A percentile compares a stretch with the other conserved stretches of the same genome.
phyloP scores from a whole-genome alignment of 2,888 invertebrate genomes.

The Dastarcus helophoroides region DNA sequence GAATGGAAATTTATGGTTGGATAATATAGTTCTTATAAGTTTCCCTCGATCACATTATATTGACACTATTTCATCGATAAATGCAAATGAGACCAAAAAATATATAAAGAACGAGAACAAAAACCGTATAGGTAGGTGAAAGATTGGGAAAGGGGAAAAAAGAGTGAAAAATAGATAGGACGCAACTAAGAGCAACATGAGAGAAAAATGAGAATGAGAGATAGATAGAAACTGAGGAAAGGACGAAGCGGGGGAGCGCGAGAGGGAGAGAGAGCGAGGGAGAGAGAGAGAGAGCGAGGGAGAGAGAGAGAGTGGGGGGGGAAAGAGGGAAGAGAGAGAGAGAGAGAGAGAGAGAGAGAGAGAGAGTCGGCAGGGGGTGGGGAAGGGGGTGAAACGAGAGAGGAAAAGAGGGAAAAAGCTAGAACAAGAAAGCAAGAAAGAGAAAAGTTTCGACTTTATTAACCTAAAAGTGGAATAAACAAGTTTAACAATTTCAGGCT shows the following conservation, averaged over 20 bases:
- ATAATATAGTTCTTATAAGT: too few species aligned
- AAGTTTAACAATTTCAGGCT: too few species aligned
- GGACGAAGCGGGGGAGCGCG: background rate
- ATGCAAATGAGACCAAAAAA: too few species aligned
- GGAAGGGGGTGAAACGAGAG: background rate
- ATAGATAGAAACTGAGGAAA: conserved; percentile 5
- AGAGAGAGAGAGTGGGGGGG: conserved; percentile 5
- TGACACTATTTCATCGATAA: too few species aligned
- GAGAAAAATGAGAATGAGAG: conserved; percentile 5
- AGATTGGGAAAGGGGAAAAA: conserved; percentile 5
- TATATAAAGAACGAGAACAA: too few species aligned
- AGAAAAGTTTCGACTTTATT: too few species aligned
- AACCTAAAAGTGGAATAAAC: too few species aligned
- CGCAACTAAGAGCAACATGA: background rate
- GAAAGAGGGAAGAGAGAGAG: conserved; percentile 5
- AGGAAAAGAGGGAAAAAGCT: background rate
- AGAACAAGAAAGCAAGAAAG: background rate
- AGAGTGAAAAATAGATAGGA: background rate
- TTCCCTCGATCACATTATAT: too few species aligned
- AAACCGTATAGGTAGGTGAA: too few species aligned
- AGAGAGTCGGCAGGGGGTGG: conserved; percentile 11
- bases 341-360: conserved; percentile 7
- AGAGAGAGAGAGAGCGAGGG: conserved; percentile 6
- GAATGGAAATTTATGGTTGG: too few species aligned
- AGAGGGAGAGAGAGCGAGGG: conserved; percentile 2